A percentile compares a stretch with the other conserved stretches of the same genome.
Conservation (phyloP, 2,888 invertebrate genomes). For the Lottia scabra region DNA sequence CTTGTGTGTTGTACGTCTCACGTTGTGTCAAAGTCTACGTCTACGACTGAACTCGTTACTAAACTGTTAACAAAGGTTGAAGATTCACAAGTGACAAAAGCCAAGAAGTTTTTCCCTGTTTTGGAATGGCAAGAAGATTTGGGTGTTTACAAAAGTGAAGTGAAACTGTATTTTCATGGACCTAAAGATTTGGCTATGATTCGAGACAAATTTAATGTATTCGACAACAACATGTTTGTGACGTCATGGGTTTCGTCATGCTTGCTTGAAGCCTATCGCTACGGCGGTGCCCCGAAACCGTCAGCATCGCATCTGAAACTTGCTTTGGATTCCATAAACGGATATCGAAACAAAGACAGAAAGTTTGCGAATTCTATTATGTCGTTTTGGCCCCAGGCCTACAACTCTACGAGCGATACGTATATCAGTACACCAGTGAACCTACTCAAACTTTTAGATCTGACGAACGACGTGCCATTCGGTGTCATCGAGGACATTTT, state of each 20-base stretch:
- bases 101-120: slow-evolving; percentile 39
- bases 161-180: slow-evolving; percentile 56
- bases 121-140: slow-evolving; percentile 45
- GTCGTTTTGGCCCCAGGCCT: slow-evolving; percentile 58
- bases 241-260: slow-evolving; percentile 56
- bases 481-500: slow-evolving; percentile 42
- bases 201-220: slow-evolving; percentile 46
- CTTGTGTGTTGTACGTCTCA: too few species aligned
- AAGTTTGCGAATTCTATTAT: slow-evolving; percentile 48
- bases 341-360: slow-evolving; percentile 51
- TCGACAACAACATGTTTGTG: slow-evolving; percentile 63
- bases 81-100: slow-evolving; percentile 34
- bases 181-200: slow-evolving; percentile 39
- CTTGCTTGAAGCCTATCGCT: slow-evolving; percentile 50
- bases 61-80: neutral
- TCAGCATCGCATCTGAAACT: slow-evolving; percentile 22
- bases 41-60: neutral
- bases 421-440: slow-evolving; percentile 43
- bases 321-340: slow-evolving; percentile 35
- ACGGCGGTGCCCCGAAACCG: slow-evolving; percentile 30
- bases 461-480: slow-evolving; percentile 37
- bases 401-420: slow-evolving; percentile 25
- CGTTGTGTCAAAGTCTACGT: too few species aligned
- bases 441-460: slow-evolving; percentile 35
- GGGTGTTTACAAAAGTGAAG: slow-evolving; percentile 57